Base-by-base conservation (phyloP, 2,888 invertebrate genomes). In the Drosophila histrio region DNA sequence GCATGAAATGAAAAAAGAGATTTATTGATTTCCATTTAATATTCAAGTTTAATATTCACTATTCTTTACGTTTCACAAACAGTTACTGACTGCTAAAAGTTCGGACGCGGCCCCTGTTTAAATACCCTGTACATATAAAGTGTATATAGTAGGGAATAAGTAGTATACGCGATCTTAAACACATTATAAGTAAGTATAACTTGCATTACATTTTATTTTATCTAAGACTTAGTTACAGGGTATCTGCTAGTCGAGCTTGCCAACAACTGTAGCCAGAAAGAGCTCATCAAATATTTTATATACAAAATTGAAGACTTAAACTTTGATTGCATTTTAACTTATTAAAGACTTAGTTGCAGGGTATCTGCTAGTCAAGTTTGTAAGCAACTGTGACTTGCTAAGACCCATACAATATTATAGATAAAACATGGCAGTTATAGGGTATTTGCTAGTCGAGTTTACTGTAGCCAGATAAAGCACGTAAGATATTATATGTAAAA, bases 1-100 rank as follows among this genome's bases (percentile, higher is more conserved):
- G 1, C 3, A 15, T 8, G 49, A 15, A 57, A 15, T 19, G 9
- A 46, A 24, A 36, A 22, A 2, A 17, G 15, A 30, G 15, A 30
- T 52, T 43, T 59, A 24, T 46, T 43, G 28, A 38, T 47, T 36
- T 26, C 2, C 19, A 36, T 38, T 38, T 19, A 50, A 50, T 26
- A 19, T 9, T n/a, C 17, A 36, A n/a, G 24, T 9, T 8, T 19
- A 30, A 46, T 17, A 38, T 50, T 36, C 19, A 4, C 17, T 17
- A 24, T 24, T 34, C 8, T 30, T 8, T 3, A 3, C 19, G 44
- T 5, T 7, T 15, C 3, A 24, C 21, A 22, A 22, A 5, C 9
- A 15, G 47, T 9, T 26, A 9, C 43, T 43, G 8, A 11, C 26
- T 9, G 17, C 2, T 26, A 5, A 15, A 17, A 43, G 1, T 11